Base-by-base conservation (phyloP, 2,113 vertebrate genomes). In the Urocolius indicus region DNA sequence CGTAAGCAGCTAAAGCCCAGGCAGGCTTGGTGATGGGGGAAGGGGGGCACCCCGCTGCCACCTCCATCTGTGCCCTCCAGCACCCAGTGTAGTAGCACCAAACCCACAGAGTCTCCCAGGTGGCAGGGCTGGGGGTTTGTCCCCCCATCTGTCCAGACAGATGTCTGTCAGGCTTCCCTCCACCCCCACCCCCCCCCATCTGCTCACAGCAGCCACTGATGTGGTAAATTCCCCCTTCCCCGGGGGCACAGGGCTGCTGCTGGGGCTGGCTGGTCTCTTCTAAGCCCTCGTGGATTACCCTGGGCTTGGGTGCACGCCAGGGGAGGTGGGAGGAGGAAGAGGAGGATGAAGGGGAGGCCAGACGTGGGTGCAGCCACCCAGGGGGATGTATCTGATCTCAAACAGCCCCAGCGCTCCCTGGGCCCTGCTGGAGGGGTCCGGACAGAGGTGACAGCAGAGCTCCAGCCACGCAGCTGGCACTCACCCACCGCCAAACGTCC, bases 1-100 rank as follows among this genome's bases (percentile, higher is more conserved):
- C 63, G 55, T 95, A 96, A 96, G 94, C 90, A 67, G 94, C 88
- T 95, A 94, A 95, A 89, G 87, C 80, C 75, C 77, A 69, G 87
- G 95, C 87, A 89, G 80, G 77, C 95, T 84, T 80, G 69, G 36
- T 52, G 26, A 75, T 77, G 78, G 86, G 55, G 77, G 91, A 81
- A 73, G 92, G 67, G 95, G 32, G 77, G 82, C 83, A 86, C 89
- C 93, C 91, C 4, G 24, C 94, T 80, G 93, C 90, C 3, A 3
- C 43, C 52, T 88, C 95, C 95, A 92, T 93, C 96, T 95, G 95
- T 80, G 92, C 46, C 88, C 94, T 78, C 0, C 0, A 51, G 49
- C 32, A 77, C 72, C 73, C 7, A 0, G 41, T 17, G 15, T 66
- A 51, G 74, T 52, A 52, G 52, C 74, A 84, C n/a, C 49, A 48